Evolutionary conservation across 1,140 invertebrate genomes (phyloP), one percentile per base, ranked within the genome.

Genomic region (Platorchestia sp.): DNA sequence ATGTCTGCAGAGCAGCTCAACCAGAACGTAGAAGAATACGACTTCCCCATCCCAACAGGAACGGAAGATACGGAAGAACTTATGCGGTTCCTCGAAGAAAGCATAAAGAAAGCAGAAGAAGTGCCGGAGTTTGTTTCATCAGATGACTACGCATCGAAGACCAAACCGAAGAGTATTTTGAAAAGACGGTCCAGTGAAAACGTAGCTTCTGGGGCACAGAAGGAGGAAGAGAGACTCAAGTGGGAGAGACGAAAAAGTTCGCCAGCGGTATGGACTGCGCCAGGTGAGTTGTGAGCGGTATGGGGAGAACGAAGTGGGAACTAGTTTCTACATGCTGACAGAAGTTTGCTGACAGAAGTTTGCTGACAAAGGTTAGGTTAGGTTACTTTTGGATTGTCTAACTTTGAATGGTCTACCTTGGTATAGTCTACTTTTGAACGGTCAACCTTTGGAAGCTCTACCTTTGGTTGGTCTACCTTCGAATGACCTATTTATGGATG

Each of bases 11-110:
- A 96, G 45, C 95, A 96, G 91, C 95, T 96, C 6, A 96, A 96
- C 95, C 96, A 96, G 51, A 96, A 96, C 75, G 96, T 96, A 0
- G 96, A 96, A 89, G 96, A 96, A 59, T 96, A 96, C 51, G 96
- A 96, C 89, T 96, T 96, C 86, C 96, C 96, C 36, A 96, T 96
- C 5, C 96, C 96, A 0, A 96, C 96, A 45, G 96, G 96, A 22
- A 96, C 95, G 43, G 96, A 96, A 95, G 95, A 96, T 95, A 96
- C 95, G 0, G 96, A 95, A 7, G 96, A 96, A 53, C 89, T 96
- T 3, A 96, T 96, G 95, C 95, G 47, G 47, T 96, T 96, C 87
- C 87, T 96, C 36, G 96, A 96, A 86, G 96, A 96, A 36, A 96
- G 95, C 51, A 93, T 96, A 45, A 96, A 95, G 89, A 96, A 95